phyloP scores from a whole-genome alignment of 2,888 invertebrate species.

The Ormia ochracea region DNA sequence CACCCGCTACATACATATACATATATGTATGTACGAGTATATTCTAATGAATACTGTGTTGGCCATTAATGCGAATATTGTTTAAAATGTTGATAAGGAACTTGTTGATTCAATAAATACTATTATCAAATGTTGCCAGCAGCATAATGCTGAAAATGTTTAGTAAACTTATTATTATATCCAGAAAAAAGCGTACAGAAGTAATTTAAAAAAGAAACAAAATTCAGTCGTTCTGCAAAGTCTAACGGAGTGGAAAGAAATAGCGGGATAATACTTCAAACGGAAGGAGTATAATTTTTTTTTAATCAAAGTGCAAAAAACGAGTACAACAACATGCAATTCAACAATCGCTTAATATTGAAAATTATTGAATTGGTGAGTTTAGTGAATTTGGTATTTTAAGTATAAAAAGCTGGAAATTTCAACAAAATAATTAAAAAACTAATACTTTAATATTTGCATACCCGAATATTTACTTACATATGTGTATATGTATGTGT shows the following conservation, averaged over 20 bases:
- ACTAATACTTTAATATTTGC: too few species aligned
- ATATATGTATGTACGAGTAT: too few species aligned
- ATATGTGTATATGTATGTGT: not conserved
- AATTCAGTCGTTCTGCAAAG: constrained; percentile 43
- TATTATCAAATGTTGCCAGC: not conserved
- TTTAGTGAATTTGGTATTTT: constrained; percentile 38
- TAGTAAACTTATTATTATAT: not conserved
- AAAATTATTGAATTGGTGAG: constrained; percentile 76
- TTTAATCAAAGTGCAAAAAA: constrained; percentile 22
- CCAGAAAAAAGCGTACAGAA: not conserved
- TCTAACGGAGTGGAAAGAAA: not conserved
- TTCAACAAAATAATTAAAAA: not conserved
- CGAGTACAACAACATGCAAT: constrained; percentile 68
- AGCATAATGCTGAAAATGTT: not conserved
- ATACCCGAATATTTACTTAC: not conserved
- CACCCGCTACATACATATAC: too few species aligned
- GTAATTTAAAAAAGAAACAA: not conserved
- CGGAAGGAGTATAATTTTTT: not conserved
- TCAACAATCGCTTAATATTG: constrained; percentile 74
- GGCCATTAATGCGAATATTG: too few species aligned
- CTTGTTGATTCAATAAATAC: not conserved
- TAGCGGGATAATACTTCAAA: not conserved
- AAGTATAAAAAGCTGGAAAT: not conserved
- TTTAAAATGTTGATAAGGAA: not conserved
- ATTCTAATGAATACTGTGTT: too few species aligned